Evolutionary conservation across 2,113 vertebrate genomes (phyloP).

Genomic region (Hypocryptadius cinnamomeus): DNA sequence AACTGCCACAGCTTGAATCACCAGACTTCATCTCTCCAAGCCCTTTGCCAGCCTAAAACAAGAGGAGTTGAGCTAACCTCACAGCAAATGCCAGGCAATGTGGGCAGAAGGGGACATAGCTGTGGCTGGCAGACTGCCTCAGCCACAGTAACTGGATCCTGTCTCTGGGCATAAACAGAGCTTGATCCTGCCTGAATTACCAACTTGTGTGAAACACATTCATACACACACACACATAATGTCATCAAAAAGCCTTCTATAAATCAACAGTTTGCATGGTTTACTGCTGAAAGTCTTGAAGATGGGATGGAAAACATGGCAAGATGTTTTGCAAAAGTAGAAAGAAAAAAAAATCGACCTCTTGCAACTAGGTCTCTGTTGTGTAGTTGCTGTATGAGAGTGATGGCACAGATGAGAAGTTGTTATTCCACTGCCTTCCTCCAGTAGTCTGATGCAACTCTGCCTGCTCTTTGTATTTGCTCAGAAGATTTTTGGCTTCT

Average conservation of each 20-base stretch:
- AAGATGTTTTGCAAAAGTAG: background rate
- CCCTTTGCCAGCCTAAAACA: conserved; percentile 19
- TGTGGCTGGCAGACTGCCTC: background rate
- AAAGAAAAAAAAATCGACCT: background rate
- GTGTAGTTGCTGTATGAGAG: conserved; percentile 63
- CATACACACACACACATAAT: background rate
- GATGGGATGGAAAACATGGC: conserved; percentile 2
- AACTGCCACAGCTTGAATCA: conserved; percentile 17
- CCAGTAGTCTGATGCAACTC: conserved; percentile 51
- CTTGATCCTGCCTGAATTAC: background rate
- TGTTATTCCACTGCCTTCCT: conserved; percentile 68
- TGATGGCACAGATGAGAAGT: conserved; percentile 61
- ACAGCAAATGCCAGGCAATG: conserved; percentile 12
- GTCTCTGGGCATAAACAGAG: background rate
- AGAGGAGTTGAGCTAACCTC: conserved; percentile 46
- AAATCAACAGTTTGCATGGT: background rate
- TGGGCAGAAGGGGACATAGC: background rate
- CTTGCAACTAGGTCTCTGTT: conserved; percentile 61
- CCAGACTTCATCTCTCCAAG: conserved; percentile 18
- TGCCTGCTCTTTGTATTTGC: conserved; percentile 70
- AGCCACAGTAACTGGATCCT: background rate
- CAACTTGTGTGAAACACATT: conserved; percentile 4
- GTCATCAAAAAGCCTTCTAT: background rate
- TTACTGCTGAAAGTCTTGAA: background rate
- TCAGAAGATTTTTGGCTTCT: conserved; percentile 79